Evolutionary conservation across 2,113 vertebrate genomes (phyloP), one percentile per base, ranked within the genome.

Genomic region (Notechis scutatus): DNA sequence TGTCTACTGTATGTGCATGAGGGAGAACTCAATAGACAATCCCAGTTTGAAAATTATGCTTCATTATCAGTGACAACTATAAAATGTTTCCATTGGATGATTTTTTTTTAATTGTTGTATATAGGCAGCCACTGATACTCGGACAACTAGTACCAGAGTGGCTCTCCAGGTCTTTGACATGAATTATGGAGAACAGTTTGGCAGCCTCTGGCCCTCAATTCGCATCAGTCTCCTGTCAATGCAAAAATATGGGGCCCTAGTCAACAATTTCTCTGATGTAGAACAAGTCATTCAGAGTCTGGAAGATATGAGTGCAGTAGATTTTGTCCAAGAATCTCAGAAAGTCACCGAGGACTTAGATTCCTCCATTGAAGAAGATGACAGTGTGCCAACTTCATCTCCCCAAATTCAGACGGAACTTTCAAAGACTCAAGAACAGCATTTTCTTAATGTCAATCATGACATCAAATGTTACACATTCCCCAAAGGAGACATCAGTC

Each of bases 221-320:
- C 98, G 99, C 0, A 94, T 97, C 0, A 95, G 97, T 47, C 96
- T 99, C 92, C 98, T 99, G 52, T 99, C 98, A 0, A 98, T 99
- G 97, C 98, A 97, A 95, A 99, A 99, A 85, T 99, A 99, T 0
- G 99, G 99, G 0, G 99, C 99, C 0, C 96, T 99, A 8, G n/a
- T 99, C 91, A 99, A 99, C 97, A 98, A 96, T 94, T 99, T 99
- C 64, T 96, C 96, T 8, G 24, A 93, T 1, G 50, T 87, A 0
- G 74, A 97, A 52, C 56, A 12, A 0, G 93, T 97, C 29, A 81
- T 94, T 59, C 90, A 85, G 5, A 95, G 97, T 29, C 95, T 99
- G 47, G 95, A 97, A 90, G 95, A 95, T 24, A 96, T 98, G 47
- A 96, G 95, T 0, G 98, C 99, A 88, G 89, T 91, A 0, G 98